Evolutionary conservation across 1,140 invertebrate species (phyloP).

Genomic region (Orchesella cincta): DNA sequence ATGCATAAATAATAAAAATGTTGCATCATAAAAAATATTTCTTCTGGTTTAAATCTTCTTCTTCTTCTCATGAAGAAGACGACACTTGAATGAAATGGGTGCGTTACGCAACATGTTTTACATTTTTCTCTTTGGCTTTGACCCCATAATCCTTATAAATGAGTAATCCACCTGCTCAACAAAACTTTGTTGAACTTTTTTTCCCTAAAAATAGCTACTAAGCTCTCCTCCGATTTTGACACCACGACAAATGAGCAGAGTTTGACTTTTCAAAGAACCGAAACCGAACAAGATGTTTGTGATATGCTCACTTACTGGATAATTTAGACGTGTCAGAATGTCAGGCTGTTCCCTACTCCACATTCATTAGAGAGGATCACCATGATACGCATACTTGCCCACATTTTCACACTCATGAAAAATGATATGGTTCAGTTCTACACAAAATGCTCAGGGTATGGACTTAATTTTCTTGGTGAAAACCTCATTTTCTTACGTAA

Average conservation of each 20-base stretch:
- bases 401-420: neutral
- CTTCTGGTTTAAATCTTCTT: neutral
- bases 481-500: neutral
- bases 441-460: neutral
- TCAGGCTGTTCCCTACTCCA: neutral
- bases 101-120: neutral
- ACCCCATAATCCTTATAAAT: neutral
- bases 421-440: neutral
- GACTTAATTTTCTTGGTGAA: neutral
- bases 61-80: neutral
- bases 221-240: too few species aligned
- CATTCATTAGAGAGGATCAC: neutral
- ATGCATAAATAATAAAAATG: neutral
- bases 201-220: neutral
- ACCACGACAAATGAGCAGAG: neutral
- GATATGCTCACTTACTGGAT: neutral
- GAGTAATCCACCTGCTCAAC: slow-evolving; percentile 22
- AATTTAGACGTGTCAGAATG: neutral
- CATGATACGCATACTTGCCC: neutral
- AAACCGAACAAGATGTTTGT: neutral
- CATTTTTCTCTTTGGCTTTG: neutral
- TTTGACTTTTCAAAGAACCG: neutral
- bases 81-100: neutral
- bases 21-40: neutral
- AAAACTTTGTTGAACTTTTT: too few species aligned